Evolutionary conservation across 2,797 vertebrate genomes (phyloP), one percentile per base, ranked within the genome.

Genomic region (Ambastaia sidthimunki): DNA sequence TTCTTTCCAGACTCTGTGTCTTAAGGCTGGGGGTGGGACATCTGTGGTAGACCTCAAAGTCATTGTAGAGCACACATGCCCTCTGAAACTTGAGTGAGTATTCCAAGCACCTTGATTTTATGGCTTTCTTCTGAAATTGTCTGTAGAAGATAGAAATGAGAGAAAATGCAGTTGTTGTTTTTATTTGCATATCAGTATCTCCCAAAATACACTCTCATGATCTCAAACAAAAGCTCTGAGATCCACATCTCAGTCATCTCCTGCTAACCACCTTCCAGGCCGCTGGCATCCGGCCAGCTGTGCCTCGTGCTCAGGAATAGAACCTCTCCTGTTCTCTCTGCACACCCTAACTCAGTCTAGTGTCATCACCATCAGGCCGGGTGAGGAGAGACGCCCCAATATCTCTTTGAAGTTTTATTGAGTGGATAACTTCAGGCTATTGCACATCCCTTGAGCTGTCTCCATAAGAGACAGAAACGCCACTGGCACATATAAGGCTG

Each of bases 321-420:
- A 88, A 78, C 37, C 12, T 31, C 37, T 81, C 68, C 84, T 88
- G 85, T 90, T 85, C 76, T 68, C 65, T 70, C 12, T 16, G 15
- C 63, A 25, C 37, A 48, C 23, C 67, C 82, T 80, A 80, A 86
- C 84, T 88, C 80, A 80, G 71, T 66, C 23, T 82, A 76, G 0
- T 80, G 87, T 91, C 90, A 89, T 80, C 87, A 31, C 83, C 87
- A 80, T 73, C 16, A 54, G 84, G 82, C 73, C 80, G 82, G 86
- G 82, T 52, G 13, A 68, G 85, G 66, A 88, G 37, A 78, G 41
- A 79, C 57, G 78, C 88, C 83, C 85, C 89, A 93, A 92, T 91
- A 86, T 83, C 77, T 16, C 88, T 92, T 91, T 93, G 91, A 92
- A 90, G 90, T 89, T 91, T 89, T 89, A 92, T 90, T 90, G 89